These are phyloP conservation scores for Oryzias melastigma DNA, from an alignment of 2,113 vertebrate genomes.

Conservation along the genomic window DNA sequence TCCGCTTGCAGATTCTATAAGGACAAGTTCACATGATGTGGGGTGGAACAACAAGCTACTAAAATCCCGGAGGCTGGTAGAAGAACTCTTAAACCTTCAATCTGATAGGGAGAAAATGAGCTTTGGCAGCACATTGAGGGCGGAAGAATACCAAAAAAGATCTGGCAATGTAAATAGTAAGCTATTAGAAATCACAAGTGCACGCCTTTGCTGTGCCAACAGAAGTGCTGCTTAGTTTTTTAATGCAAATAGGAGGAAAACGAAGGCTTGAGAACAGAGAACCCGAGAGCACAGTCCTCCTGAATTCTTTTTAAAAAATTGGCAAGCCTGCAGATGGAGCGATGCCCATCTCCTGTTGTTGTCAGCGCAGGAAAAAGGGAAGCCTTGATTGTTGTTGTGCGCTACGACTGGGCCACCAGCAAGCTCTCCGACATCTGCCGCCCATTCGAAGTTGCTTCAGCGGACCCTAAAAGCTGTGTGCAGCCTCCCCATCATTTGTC, in stretches of 20 bases:
- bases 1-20: conserved; percentile 18
- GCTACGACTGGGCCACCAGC: conserved; percentile 46
- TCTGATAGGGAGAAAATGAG: conserved; percentile 54
- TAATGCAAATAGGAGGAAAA: conserved; percentile 71
- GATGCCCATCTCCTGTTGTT: conserved; percentile 61
- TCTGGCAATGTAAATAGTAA: conserved; percentile 76
- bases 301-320: conserved; percentile 45
- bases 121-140: conserved; percentile 24
- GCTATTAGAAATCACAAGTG: conserved; percentile 77
- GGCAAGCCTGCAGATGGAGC: conserved; percentile 42
- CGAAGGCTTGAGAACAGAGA: conserved; percentile 43
- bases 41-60: conserved; percentile 18
- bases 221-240: conserved; percentile 57
- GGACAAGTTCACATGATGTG: conserved; percentile 23
- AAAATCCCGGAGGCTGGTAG: conserved; percentile 19
- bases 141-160: conserved; percentile 32
- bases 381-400: conserved; percentile 40
- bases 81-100: conserved; percentile 43
- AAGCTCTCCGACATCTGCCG: conserved; percentile 57
- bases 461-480: conserved; percentile 12
- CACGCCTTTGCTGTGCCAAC: conserved; percentile 73
- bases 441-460: conserved; percentile 46
- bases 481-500: conserved; percentile 40
- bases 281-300: conserved; percentile 44
- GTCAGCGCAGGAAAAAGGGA: conserved; percentile 48